A percentile compares a stretch with the other conserved stretches of the same genome.
Conservation (phyloP, 1,140 invertebrate genomes). For the Dufourea novaeangliae region DNA sequence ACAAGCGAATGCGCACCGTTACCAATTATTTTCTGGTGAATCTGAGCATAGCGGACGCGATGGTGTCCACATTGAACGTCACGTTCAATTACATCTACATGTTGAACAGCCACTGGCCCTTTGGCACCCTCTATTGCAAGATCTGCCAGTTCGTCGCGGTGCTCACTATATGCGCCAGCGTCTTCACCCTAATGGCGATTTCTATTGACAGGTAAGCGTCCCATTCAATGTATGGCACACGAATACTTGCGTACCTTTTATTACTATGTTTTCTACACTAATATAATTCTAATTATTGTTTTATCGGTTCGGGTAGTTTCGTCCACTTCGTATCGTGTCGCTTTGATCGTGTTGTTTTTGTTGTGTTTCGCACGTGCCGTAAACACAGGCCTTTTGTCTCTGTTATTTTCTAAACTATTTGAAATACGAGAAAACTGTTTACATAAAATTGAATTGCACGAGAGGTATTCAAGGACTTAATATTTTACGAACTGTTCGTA, state of each 20-base stretch:
- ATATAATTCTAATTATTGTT: too few species aligned
- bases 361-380: too few species aligned
- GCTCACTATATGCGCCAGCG: conserved; percentile 94
- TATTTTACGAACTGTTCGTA: neutral
- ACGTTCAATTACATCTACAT: conserved; percentile 97
- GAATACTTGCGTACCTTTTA: neutral
- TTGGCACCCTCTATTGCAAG: conserved; percentile 96
- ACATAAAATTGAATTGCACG: too few species aligned
- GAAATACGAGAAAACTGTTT: too few species aligned
- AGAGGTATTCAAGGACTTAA: neutral
- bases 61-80: conserved; percentile 96
- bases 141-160: conserved; percentile 96
- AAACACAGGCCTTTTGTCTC: too few species aligned
- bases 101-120: conserved; percentile 96
- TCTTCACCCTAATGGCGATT: conserved; percentile 98
- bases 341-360: too few species aligned
- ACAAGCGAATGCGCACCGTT: conserved; percentile 95
- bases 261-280: too few species aligned
- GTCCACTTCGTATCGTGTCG: too few species aligned
- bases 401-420: too few species aligned
- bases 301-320: too few species aligned
- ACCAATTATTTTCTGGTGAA: conserved; percentile 99
- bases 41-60: conserved; percentile 94
- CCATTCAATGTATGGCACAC: neutral
- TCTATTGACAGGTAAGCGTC: conserved; percentile 94